Evolutionary conservation across 2,888 invertebrate species (phyloP).

Genomic region (Hypomecis atomaria): DNA sequence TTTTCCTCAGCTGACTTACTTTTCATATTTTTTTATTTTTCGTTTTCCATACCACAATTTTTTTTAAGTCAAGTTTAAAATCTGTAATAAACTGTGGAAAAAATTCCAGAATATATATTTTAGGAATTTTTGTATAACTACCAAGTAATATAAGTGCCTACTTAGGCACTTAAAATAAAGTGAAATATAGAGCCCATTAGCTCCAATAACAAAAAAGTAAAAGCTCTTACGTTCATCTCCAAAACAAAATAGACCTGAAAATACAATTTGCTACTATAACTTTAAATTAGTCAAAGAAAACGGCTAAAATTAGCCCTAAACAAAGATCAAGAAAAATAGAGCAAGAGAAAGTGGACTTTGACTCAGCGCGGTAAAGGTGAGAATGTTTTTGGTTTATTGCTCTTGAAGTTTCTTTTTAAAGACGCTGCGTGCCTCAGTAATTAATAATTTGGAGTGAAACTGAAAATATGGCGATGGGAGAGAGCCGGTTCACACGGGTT

Average conservation of each 20-base stretch:
- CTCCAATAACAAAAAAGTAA: conserved; percentile 13
- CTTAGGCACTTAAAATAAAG: neutral
- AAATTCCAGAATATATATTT: too few relatives aligned
- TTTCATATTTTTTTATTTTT: too few relatives aligned
- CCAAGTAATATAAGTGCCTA: neutral
- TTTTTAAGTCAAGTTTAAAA: too few relatives aligned
- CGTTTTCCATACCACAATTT: too few relatives aligned
- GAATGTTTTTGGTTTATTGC: conserved; percentile 3
- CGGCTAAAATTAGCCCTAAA: conserved; percentile 24
- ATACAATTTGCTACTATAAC: conserved; percentile 25
- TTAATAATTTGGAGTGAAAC: conserved; percentile 45
- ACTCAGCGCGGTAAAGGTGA: conserved; percentile 10
- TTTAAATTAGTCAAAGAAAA: conserved; percentile 34
- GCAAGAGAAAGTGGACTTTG: conserved; percentile 11
- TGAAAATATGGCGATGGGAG: conserved; percentile 36
- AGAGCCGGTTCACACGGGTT: conserved; percentile 1
- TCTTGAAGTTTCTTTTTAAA: conserved; percentile 33
- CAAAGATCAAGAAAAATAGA: conserved; percentile 19
- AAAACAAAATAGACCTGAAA: conserved; percentile 20
- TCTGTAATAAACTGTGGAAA: too few relatives aligned
- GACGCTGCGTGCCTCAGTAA: conserved; percentile 41
- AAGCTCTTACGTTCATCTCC: conserved; percentile 17
- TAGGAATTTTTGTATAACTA: too few relatives aligned
- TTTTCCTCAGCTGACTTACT: too few relatives aligned
- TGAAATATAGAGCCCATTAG: conserved; percentile 14